Conservation (phyloP, 2,888 invertebrate genomes). For the Phaonia tiefii region DNA sequence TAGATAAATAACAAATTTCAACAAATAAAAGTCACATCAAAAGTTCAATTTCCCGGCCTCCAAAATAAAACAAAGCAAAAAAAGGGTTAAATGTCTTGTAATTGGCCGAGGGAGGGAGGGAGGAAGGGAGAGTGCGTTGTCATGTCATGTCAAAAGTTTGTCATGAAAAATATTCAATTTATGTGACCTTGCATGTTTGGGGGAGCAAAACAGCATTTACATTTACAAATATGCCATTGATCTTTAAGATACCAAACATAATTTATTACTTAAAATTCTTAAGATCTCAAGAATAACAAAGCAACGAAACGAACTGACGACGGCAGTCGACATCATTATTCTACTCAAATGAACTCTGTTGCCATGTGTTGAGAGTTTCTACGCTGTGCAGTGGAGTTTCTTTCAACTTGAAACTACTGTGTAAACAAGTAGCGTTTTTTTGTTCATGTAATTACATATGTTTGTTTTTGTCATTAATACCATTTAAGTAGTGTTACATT, state of each 20-base stretch:
- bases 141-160: slow-evolving; percentile 13
- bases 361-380: slow-evolving; percentile 18
- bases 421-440: slow-evolving; percentile 45
- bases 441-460: slow-evolving; percentile 66
- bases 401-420: not conserved
- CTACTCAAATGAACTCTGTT: not conserved
- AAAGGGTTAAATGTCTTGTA: slow-evolving; percentile 3
- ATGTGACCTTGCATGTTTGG: slow-evolving; percentile 36
- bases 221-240: slow-evolving; percentile 68
- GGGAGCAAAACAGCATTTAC: not conserved
- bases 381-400: no score
- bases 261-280: slow-evolving; percentile 55
- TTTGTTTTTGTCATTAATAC: slow-evolving; percentile 68
- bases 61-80: not conserved
- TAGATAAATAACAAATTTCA: slow-evolving; percentile 61
- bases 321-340: slow-evolving; percentile 6
- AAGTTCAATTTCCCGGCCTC: not conserved
- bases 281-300: not conserved
- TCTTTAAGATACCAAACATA: slow-evolving; percentile 55
- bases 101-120: not conserved
- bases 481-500: slow-evolving; percentile 56
- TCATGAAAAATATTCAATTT: slow-evolving; percentile 16
- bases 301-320: no score
- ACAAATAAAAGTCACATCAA: slow-evolving; percentile 55
- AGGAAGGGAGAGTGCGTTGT: not conserved